Conservation (phyloP, 2,797 vertebrate species). For the Coluber constrictor region DNA sequence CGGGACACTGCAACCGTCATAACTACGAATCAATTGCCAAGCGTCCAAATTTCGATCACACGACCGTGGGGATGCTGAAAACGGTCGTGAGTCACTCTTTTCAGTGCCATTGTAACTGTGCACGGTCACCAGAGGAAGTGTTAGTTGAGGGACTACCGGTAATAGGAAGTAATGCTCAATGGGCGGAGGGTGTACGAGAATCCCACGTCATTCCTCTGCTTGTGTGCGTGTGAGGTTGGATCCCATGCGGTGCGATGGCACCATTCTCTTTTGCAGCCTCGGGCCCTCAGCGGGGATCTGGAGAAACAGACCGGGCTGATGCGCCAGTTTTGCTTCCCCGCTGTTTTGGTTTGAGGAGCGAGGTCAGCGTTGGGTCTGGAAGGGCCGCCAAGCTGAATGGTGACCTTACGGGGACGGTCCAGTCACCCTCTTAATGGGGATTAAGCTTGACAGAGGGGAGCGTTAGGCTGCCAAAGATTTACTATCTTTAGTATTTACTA, state of each 20-base stretch:
- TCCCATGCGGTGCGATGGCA: neutral
- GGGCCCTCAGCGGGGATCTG: neutral
- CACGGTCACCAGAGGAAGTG: neutral
- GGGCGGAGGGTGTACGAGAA: neutral
- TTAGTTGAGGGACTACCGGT: neutral
- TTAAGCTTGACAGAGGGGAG: constrained; percentile 18
- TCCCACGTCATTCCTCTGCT: neutral
- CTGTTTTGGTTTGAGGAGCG: neutral
- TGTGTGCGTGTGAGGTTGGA: neutral
- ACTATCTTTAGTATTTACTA: too few relatives aligned
- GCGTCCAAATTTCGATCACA: neutral
- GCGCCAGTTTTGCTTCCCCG: neutral
- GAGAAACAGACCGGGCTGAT: neutral
- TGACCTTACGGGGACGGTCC: neutral
- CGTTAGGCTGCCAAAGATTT: too few relatives aligned
- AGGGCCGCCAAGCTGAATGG: constrained; percentile 20
- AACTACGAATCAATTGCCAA: neutral
- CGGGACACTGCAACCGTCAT: neutral
- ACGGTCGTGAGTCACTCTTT: too few relatives aligned
- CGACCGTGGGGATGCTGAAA: too few relatives aligned
- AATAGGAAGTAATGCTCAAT: neutral
- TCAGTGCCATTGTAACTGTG: neutral
- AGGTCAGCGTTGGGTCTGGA: constrained; percentile 62
- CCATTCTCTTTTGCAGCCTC: neutral
- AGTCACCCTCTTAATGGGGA: neutral